Base-by-base conservation (phyloP, 2,797 vertebrate species). In the Spinus pinus region DNA sequence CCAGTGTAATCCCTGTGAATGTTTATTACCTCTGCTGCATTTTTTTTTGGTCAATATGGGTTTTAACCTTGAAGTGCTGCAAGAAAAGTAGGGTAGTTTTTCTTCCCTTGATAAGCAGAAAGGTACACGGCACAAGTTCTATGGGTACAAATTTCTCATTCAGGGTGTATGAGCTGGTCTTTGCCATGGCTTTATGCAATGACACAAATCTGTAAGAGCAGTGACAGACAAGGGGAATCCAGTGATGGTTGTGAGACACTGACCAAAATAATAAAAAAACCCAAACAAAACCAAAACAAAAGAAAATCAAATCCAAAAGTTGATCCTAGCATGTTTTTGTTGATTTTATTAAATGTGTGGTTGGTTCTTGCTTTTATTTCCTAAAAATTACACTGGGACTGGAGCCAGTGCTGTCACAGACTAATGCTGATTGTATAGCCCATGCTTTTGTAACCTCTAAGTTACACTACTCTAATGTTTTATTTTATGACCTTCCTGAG, bases 391-490 rank as follows among this genome's bases (percentile, higher is more conserved):
- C 10, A 1, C 61, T 7, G 66, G 88, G 96, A 96, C 90, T 71
- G 87, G 89, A 92, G 95, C 94, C 96, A 97, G 47, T 25, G 17
- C 75, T 74, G 62, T 93, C 94, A 93, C 90, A 98, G 95, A 91
- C 84, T 88, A 54, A 90, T 75, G 88, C 85, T 90, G 92, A 86
- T 86, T 93, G 90, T 94, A 94, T 42, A 85, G 92, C 89, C 84
- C 70, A 16, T 93, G 89, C 93, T 97, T 97, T 94, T 69, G 81
- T 85, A 92, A 97, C 97, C 96, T 98, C 96, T 96, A 94, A 96
- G 87, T 83, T 89, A 93, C 72, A 70, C 73, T 86, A 82, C 82
- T 87, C 37, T 94, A 93, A 95, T 94, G 91, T 64, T 96, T 96
- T 84, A 91, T 95, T 97, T 97, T 97, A 97, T 93, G 94, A 97